Base-by-base conservation (phyloP, 2,888 invertebrate genomes). In the Cheilosia grossa region DNA sequence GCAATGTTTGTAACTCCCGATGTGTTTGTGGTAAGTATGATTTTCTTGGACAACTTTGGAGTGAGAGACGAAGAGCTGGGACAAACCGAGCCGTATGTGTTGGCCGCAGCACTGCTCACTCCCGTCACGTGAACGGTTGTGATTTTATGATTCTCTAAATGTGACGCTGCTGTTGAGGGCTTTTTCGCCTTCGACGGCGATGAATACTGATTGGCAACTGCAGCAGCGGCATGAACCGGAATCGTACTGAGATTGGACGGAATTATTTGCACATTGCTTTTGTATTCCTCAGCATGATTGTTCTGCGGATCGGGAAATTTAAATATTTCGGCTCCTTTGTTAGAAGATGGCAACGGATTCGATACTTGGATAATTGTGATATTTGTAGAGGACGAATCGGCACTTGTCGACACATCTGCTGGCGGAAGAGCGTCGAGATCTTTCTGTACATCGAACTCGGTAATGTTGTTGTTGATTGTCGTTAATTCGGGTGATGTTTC, bases 301-400 rank as follows among this genome's bases (percentile, higher is more conserved):
- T 63, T 73, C 70, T 67, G 59, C 5, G 72, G 87, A 56, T 91
- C 91, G 24, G 91, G 91, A 88, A 91, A 91, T 78, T 90, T 91
- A 82, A 91, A 91, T 47, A 91, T 88, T 61, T 92, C 91, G 6
- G 89, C 89, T 70, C 88, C 75, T 42, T 87, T 89, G 21, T 89
- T 89, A 27, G 90, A 89, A 58, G 89, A 89, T 79, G 88, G 87
- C 51, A 85, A 44, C 66, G 85, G 72, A 78, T 94, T 94, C 0
- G 94, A 94, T 0, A 94, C 94, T 92, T 94, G 92, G n/a, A 94
- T 94, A 0, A 94, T 94, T 27, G 94, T 94, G 40, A 94, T 91
- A 86, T 94, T 94, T 0, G 93, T 91, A 51, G 82, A 86, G 30
- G 86, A 78, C 51, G 81, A 77, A 19, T 85, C 85, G 1, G 70